Base-by-base conservation (phyloP, 2,888 invertebrate species). In the Neoascia interrupta region DNA sequence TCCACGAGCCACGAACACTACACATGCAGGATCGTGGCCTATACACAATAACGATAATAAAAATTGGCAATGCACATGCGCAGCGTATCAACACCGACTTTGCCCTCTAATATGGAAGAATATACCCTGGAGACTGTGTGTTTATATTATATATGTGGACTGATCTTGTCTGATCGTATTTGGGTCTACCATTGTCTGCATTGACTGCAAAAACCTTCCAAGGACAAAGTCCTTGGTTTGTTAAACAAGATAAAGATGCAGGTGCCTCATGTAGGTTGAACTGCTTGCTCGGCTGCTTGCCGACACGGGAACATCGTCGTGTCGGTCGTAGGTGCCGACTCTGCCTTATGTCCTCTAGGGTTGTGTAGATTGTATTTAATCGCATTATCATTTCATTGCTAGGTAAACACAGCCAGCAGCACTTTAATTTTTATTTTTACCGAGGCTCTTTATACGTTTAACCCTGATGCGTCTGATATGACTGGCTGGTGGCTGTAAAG, bases 241-340 rank as follows among this genome's bases (percentile, higher is more conserved):
- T 41, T 74, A 39, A 49, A 37, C 66, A 61, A 54, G 72, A 79
- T 72, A 58, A 70, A 76, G 54, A 66, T 73, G 79, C 79, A 79
- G 79, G 79, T 79, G 79, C 73, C 60, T 68, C 60, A 73, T 79
- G 79, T 66, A 66, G 79, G 79, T 53, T 56, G 75, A 28, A 66
- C 34, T 43, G 61, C 43, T 31, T 49, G n/a, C n/a, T n/a, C n/a
- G n/a, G n/a, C n/a, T n/a, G n/a, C n/a, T n/a, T n/a, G n/a, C n/a
- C n/a, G n/a, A n/a, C n/a, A n/a, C n/a, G n/a, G n/a, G n/a, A n/a
- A n/a, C n/a, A n/a, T n/a, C n/a, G n/a, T n/a, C n/a, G n/a, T n/a
- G n/a, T n/a, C n/a, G n/a, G n/a, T n/a, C n/a, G n/a, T n/a, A n/a
- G n/a, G n/a, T n/a, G n/a, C n/a, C n/a, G n/a, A n/a, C n/a, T n/a